Evolutionary conservation across 2,888 invertebrate genomes (phyloP), one percentile per base, ranked within the genome.

Genomic region (Cheilosia vernalis): DNA sequence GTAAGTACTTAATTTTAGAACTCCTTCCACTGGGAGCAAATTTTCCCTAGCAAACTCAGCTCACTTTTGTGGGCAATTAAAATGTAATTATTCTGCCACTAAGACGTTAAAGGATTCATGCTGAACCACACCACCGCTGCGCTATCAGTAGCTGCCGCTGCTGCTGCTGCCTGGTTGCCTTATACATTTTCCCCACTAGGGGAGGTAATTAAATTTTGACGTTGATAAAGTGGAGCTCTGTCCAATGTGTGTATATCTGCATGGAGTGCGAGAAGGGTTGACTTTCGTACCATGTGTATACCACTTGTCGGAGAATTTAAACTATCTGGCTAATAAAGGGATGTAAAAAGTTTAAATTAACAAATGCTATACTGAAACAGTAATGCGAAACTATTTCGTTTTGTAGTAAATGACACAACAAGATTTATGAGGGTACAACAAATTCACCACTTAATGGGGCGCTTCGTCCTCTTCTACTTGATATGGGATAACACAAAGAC

Each of bases 31-130:
- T 60, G 61, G 61, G 27, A 64, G 58, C 9, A 77, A 61, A 55
- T 79, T 58, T 60, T 40, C 63, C 47, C 74, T 66, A 60, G 53
- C 17, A 72, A 49, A 61, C 66, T 60, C 76, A 72, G 76, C 72
- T 76, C 85, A 81, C 81, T 81, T 76, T 85, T 81, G 81, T 85
- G 85, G 85, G 85, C 85, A 85, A 85, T 85, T 85, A 85, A 85
- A 85, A 81, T 85, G 85, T 81, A 85, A 85, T 85, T 85, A 85
- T 85, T 81, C 85, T 81, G 81, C 80, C 72, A 85, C 85, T 72
- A 76, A 81, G 85, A 56, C 81, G 81, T 76, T 76, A 81, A 81
- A 72, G 70, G 67, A 81, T 81, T 70, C 85, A 67, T 81, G 70
- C 61, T 51, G 53, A 64, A 51, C 60, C 64, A 60, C 51, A 30